phyloP scores from a whole-genome alignment of 2,113 vertebrate genomes.

The Fulica atra region DNA sequence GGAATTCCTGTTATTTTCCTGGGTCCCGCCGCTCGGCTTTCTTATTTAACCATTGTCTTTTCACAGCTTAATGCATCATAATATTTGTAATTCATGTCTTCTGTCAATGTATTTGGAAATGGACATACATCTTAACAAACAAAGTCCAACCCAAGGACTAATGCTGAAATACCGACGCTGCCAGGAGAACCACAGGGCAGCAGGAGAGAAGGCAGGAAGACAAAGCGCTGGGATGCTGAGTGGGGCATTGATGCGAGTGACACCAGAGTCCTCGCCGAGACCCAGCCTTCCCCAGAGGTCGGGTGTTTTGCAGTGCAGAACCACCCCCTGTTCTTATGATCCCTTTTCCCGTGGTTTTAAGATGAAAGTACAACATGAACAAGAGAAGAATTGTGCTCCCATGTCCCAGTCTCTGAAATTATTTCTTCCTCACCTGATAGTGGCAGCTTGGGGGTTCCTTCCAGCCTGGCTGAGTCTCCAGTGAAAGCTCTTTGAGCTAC shows the following conservation, averaged over 20 bases:
- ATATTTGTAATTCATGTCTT: constrained; percentile 72
- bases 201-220: constrained; percentile 28
- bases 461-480: not conserved
- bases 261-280: not conserved
- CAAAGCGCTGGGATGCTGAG: constrained; percentile 18
- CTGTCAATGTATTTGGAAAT: constrained; percentile 53
- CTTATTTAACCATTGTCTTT: constrained; percentile 77
- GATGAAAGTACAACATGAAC: not conserved
- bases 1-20: constrained; percentile 70
- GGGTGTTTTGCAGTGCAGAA: not conserved
- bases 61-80: constrained; percentile 75
- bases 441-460: not conserved
- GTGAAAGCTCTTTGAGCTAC: not conserved
- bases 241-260: not conserved
- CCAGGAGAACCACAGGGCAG: not conserved
- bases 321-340: not conserved
- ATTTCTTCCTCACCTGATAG: not conserved
- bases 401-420: not conserved
- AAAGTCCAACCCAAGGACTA: constrained; percentile 11
- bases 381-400: not conserved
- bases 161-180: not conserved
- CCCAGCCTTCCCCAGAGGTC: not conserved
- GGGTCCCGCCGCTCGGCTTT: constrained; percentile 47
- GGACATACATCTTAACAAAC: constrained; percentile 56
- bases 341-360: not conserved